Evolutionary conservation across 2,888 invertebrate genomes (phyloP), one percentile per base, ranked within the genome.

Genomic region (Mesoligia furuncula): DNA sequence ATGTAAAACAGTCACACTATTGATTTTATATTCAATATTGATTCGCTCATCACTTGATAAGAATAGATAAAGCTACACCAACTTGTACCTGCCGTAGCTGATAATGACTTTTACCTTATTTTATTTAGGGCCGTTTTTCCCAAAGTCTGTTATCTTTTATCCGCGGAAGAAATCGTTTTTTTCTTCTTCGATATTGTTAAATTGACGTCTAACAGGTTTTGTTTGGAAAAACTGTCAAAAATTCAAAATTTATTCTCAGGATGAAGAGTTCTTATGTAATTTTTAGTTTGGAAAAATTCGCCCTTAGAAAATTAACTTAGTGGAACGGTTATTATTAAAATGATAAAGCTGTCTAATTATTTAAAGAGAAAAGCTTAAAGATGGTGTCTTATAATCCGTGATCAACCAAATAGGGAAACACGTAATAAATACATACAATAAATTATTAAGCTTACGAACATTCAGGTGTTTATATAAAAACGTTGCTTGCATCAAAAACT

Each of bases 41-140:
- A 81, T 76, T 17, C 6, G 24, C 9, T 51, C 71, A 57, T 57
- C 17, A 61, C 8, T 3, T 51, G 54, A 70, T 66, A 57, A 54
- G 27, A 31, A 11, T 36, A 20, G 24, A 68, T 61, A 65, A 45
- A 54, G 15, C 24, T 61, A 31, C 48, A 48, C 9, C 27, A n/a
- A 15, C 20, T 59, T 73, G 2, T 45, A 45, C n/a, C 9, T 20
- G n/a, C 24, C 31, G 15, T 48, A 17, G 24, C 31, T 51, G 51
- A 48, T 9, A 24, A 24, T 24, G 24, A 48, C 48, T 51, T 67
- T 31, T 24, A 20, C 13, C 20, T 13, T 67, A 4, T 13, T 31
- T 27, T 13, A 20, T 31, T 27, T 59, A 67, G 1, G 27, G 20
- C 20, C 8, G 2, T 11, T 54, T 11, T n/a, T 24, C 11, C 24